Evolutionary conservation across 2,888 invertebrate genomes (phyloP).

Genomic region (Eurois occulta): DNA sequence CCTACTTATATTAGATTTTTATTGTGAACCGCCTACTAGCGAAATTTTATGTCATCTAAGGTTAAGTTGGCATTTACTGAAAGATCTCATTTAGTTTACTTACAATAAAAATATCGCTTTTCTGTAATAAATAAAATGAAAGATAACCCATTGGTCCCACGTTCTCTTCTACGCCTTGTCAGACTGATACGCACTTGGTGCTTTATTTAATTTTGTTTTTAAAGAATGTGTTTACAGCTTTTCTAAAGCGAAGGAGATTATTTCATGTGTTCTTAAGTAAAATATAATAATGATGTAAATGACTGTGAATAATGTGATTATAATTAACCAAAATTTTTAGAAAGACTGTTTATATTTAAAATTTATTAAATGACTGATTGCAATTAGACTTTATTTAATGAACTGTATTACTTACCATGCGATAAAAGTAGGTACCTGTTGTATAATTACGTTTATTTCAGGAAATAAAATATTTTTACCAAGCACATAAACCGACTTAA

Average conservation of each 20-base stretch:
- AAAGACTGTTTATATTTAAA: conserved; percentile 28
- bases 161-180: not conserved
- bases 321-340: conserved; percentile 1
- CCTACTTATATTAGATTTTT: not conserved
- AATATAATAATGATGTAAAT: not conserved
- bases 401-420: not conserved
- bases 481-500: conserved; percentile 5
- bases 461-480: not conserved
- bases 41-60: not conserved
- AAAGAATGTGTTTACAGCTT: not conserved
- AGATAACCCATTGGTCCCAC: not conserved
- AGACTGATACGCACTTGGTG: not conserved
- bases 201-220: not conserved
- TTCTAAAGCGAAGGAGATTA: not conserved
- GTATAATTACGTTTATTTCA: conserved; percentile 8
- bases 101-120: not conserved
- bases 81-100: conserved; percentile 20
- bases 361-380: conserved; percentile 19
- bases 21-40: not conserved
- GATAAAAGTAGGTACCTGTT: conserved; percentile 3
- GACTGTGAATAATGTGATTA: conserved; percentile 27
- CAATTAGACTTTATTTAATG: not conserved
- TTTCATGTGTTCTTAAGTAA: not conserved
- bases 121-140: not conserved
- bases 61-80: not conserved